Evolutionary conservation across 2,888 invertebrate species (phyloP).

Genomic region (Nephrotoma flavescens): DNA sequence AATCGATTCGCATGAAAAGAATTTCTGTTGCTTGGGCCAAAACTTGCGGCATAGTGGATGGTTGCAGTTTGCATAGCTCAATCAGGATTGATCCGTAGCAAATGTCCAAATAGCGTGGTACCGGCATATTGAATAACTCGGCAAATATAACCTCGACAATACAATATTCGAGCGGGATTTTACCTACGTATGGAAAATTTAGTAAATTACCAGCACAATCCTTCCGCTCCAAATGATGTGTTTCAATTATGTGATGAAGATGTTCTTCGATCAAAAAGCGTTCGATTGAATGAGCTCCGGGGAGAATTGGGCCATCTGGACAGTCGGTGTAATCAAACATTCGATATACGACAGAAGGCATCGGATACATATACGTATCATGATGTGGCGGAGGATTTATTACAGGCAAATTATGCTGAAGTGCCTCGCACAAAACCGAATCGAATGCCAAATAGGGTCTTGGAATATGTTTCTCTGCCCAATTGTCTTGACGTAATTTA

Average conservation of each 20-base stretch:
- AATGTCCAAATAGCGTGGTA: constrained; percentile 77
- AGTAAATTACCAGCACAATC: constrained; percentile 88
- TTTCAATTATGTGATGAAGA: constrained; percentile 81
- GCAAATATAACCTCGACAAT: constrained; percentile 95
- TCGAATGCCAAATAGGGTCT: constrained; percentile 94
- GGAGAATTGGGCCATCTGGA: constrained; percentile 81
- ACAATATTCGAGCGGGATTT: constrained; percentile 94
- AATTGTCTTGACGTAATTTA: constrained; percentile 83
- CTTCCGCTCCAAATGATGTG: constrained; percentile 77
- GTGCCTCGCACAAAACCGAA: constrained; percentile 83
- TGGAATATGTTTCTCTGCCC: constrained; percentile 93
- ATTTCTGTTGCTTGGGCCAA: constrained; percentile 97
- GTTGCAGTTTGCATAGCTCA: constrained; percentile 92
- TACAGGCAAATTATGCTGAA: constrained; percentile 87
- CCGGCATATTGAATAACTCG: constrained; percentile 85
- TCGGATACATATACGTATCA: constrained; percentile 77
- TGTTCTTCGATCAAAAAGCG: constrained; percentile 96
- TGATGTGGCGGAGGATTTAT: constrained; percentile 89
- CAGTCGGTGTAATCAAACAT: constrained; percentile 99
- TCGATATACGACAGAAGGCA: constrained; percentile 87
- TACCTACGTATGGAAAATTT: constrained; percentile 82
- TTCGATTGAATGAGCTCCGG: constrained; percentile 95
- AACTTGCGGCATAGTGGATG: constrained; percentile 93
- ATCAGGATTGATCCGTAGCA: constrained; percentile 90
- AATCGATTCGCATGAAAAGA: constrained; percentile 86